Base-by-base conservation (phyloP, 23 tunicate genomes). In the Clavelina lepadiformis region DNA sequence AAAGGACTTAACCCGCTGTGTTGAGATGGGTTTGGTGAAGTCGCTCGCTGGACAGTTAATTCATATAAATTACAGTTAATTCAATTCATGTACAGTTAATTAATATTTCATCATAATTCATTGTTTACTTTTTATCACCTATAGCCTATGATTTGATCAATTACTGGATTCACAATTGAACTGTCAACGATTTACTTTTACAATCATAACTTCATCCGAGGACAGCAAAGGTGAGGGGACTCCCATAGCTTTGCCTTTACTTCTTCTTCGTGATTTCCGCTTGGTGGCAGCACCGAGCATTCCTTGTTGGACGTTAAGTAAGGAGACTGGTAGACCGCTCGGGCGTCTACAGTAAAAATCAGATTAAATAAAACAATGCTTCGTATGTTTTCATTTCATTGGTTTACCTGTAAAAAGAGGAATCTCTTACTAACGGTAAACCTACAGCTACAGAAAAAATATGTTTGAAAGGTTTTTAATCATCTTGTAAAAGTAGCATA, bases 1-100 rank as follows among this genome's bases (percentile, higher is more conserved):
- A 38, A 65, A 7, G 80, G 71, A 35, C 56, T 74, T 25, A 74
- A 23, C 34, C 80, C 80, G 24, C 80, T 74, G 80, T 74, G 80
- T 34, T 74, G 80, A 23, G 80, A 74, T 6, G 80, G 51, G 31
- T 64, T 74, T 18, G 80, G 80, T 2, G 80, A 74, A 15, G 80
- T 74, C 13, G 80, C 71, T 31, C 80, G 33, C 80, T 74, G 63
- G 5, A 41, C 11, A 41, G 15, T 8, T 15, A 41, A 8, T 11
- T 8, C 11, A 41, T 41, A 41, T 41, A 15, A 41, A 41, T 41
- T 41, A 41, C 49, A 41, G 49, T 15, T 15, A 8, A 15, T 41
- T 41, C 49, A 41, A 11, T 41, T 41, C 15, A 41, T 41, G n/a
- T n/a, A n/a, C n/a, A n/a, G n/a, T 11, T 41, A 15, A 41, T 41